These are phyloP conservation scores for Arenicola marina DNA, from an alignment of 2,888 invertebrate species.

Conservation along the genomic window DNA sequence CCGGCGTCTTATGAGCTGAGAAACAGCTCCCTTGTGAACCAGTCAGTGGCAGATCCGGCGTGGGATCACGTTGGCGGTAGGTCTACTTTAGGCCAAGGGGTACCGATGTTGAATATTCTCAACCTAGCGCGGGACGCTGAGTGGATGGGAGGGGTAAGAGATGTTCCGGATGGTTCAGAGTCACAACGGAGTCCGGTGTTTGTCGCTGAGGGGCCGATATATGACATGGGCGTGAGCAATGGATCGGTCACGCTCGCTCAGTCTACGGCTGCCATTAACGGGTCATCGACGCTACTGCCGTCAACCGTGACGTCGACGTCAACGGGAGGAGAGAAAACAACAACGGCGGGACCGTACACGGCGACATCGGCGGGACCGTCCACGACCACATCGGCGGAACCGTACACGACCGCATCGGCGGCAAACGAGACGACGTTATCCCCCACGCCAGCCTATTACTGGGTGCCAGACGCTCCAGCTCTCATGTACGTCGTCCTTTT, in stretches of 20 bases:
- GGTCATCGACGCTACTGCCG: background rate
- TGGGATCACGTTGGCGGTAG: no score
- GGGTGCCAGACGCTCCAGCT: slow-evolving; percentile 37
- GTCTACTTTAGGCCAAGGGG: slow-evolving; percentile 12
- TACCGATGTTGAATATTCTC: slow-evolving; percentile 16
- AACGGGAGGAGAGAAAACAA: background rate
- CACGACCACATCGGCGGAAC: background rate
- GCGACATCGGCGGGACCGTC: background rate
- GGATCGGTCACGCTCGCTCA: no score
- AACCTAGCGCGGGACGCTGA: background rate
- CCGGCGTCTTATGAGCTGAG: background rate
- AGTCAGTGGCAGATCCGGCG: background rate
- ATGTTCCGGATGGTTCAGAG: background rate
- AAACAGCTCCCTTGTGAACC: background rate
- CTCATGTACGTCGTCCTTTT: slow-evolving; percentile 45
- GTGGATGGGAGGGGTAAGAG: background rate
- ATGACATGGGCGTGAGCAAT: background rate
- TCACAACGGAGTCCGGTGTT: background rate
- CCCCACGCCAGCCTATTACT: background rate
- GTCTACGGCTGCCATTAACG: background rate
- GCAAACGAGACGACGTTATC: background rate
- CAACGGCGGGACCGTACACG: background rate
- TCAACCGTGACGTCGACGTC: background rate
- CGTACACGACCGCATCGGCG: background rate
- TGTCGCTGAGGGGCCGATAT: background rate